Base-by-base conservation (phyloP, 2,888 invertebrate genomes). In the Drosophila fulvimacula region DNA sequence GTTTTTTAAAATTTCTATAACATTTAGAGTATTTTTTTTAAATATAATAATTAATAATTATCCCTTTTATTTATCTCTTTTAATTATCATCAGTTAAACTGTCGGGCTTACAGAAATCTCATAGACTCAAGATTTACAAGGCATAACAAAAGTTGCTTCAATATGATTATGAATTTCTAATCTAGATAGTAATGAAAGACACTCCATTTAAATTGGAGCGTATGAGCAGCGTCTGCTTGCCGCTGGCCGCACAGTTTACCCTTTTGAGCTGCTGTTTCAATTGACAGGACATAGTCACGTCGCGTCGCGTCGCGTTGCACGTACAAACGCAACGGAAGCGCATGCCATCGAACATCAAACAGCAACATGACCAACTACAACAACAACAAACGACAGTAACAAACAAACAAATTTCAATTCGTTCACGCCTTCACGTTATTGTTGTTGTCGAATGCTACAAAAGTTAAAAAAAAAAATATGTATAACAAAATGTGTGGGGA, bases 361-460 rank as follows among this genome's bases (percentile, higher is more conserved):
- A 79, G 62, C 82, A 76, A 68, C 61, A 77, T 53, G 38, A 44
- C 56, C 53, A 80, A 56, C 55, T 71, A 52, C 53, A 63, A 64
- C 51, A 76, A 27, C 17, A 77, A 30, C 41, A 46, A 46, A 5
- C 30, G 67, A 53, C 53, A 68, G 36, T 72, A 46, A 51, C 61
- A 60, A 59, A 88, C 90, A 89, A 90, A 85, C 89, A 81, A 85
- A 83, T 88, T 90, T 84, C 88, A 91, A 91, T 90, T 90, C 82
- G 79, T 81, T 83, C 53, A 77, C 79, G 73, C 70, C 69, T 63
- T 65, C 42, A 44, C 56, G 67, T 55, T 41, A 36, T 64, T 68
- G 56, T 46, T 49, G 39, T 41, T 69, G 67, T 21, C 41, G 48
- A 10, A 41, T 52, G 41, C 30, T 68, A 46, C 36, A 44, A 24